These are phyloP conservation scores for Crocodylus rhombifer DNA, from an alignment of 2,797 vertebrate genomes.

Conservation along the genomic window DNA sequence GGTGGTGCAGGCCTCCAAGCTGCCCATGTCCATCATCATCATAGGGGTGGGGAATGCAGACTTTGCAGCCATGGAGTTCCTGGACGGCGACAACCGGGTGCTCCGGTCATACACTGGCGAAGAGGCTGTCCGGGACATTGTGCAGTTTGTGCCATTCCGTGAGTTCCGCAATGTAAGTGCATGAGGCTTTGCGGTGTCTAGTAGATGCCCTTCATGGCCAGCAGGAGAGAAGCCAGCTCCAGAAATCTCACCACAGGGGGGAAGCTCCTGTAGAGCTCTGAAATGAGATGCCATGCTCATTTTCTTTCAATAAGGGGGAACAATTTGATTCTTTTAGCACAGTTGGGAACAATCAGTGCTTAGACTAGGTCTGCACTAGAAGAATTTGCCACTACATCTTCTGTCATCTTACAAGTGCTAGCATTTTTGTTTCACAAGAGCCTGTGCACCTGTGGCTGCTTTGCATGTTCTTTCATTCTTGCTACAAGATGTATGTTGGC, in stretches of 20 bases:
- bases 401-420: too few relatives aligned
- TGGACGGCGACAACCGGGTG: constrained; percentile 93
- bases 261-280: too few relatives aligned
- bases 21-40: constrained; percentile 99
- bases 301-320: neutral
- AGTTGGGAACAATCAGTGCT: neutral
- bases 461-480: too few relatives aligned
- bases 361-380: too few relatives aligned
- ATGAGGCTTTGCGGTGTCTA: neutral
- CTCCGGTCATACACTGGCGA: constrained; percentile 93
- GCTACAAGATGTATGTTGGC: too few relatives aligned
- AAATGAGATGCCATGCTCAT: neutral
- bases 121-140: constrained; percentile 94
- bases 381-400: too few relatives aligned
- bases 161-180: constrained; percentile 95
- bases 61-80: constrained; percentile 98
- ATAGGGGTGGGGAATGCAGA: constrained; percentile 97
- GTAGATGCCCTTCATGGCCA: neutral
- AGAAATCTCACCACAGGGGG: neutral
- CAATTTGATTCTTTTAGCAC: neutral
- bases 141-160: constrained; percentile 98
- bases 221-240: neutral
- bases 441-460: too few relatives aligned
- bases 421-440: too few relatives aligned
- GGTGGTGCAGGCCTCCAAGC: constrained; percentile 93